Percentiles rank a stretch among this genome's conserved stretches.
Evolutionary conservation across 2,888 invertebrate species (phyloP).

Genomic region (Acholoe squamosa): DNA sequence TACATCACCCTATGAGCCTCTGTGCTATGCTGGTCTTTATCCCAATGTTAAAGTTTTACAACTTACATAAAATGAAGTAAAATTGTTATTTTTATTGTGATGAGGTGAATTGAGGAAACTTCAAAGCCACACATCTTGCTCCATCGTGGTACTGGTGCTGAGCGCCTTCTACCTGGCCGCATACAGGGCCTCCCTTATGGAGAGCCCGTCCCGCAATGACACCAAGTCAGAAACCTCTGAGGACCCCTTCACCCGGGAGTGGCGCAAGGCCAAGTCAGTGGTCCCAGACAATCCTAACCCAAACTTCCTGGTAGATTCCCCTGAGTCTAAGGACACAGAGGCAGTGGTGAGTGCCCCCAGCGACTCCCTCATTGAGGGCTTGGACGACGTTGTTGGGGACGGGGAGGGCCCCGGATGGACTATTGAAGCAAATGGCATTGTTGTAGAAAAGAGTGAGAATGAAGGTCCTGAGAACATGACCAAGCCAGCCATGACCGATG

Average conservation of each 20-base stretch:
- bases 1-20: too few relatives aligned
- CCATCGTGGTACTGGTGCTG: too few relatives aligned
- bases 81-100: background rate
- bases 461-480: background rate
- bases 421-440: background rate
- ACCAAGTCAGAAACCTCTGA: constrained; percentile 21
- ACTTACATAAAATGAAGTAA: background rate
- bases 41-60: background rate
- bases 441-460: background rate
- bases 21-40: too few relatives aligned
- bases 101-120: background rate
- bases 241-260: constrained; percentile 70
- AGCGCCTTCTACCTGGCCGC: constrained; percentile 94
- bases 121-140: too few relatives aligned
- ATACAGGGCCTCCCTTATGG: constrained; percentile 89
- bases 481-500: background rate
- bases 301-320: background rate
- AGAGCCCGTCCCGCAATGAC: constrained; percentile 68
- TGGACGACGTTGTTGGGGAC: too few relatives aligned
- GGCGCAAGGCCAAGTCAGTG: constrained; percentile 64
- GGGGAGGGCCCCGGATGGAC: background rate
- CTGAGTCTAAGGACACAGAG: background rate
- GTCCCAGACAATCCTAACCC: constrained; percentile 32
- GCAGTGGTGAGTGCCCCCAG: background rate
- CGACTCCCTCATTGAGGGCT: background rate